These are phyloP conservation scores for Pollimyrus isidori DNA, from an alignment of 2,113 vertebrate species.

Conservation along the genomic window DNA sequence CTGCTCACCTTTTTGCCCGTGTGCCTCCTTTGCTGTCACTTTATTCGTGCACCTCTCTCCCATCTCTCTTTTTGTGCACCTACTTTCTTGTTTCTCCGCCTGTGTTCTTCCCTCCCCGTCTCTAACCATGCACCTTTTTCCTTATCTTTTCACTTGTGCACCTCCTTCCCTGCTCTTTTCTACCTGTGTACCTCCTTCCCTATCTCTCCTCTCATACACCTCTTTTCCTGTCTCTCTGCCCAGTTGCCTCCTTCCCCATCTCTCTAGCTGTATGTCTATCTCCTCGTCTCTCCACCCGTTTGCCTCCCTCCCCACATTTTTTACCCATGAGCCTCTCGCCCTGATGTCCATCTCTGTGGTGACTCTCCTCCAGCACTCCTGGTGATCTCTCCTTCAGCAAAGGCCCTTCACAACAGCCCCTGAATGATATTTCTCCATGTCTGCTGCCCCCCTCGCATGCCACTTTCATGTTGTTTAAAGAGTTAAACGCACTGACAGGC, in stretches of 20 bases:
- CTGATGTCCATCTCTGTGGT: conserved; percentile 21
- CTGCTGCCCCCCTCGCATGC: conserved; percentile 14
- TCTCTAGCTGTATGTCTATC: conserved; percentile 20
- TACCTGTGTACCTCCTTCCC: neutral
- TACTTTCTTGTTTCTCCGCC: too few species aligned
- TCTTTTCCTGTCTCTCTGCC: neutral
- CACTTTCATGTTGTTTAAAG: conserved; percentile 10
- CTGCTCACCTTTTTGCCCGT: too few species aligned
- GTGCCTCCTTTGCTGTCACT: too few species aligned
- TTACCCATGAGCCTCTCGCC: neutral
- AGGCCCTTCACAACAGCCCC: conserved; percentile 17
- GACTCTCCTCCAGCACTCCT: conserved; percentile 24
- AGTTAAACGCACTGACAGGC: neutral
- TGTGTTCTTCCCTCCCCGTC: too few species aligned
- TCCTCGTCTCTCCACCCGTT: conserved; percentile 14
- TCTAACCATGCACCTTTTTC: neutral
- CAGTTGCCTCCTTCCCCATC: conserved; percentile 3
- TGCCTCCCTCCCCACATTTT: conserved; percentile 22
- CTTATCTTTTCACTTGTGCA: too few species aligned
- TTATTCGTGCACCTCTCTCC: too few species aligned
- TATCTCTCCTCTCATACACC: conserved; percentile 18
- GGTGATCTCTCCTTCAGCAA: conserved; percentile 25
- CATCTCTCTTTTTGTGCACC: too few species aligned
- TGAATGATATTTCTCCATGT: conserved; percentile 34
- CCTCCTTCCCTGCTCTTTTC: neutral